Conservation (phyloP, 2,888 invertebrate species). For the Caenorhabditis becei region DNA sequence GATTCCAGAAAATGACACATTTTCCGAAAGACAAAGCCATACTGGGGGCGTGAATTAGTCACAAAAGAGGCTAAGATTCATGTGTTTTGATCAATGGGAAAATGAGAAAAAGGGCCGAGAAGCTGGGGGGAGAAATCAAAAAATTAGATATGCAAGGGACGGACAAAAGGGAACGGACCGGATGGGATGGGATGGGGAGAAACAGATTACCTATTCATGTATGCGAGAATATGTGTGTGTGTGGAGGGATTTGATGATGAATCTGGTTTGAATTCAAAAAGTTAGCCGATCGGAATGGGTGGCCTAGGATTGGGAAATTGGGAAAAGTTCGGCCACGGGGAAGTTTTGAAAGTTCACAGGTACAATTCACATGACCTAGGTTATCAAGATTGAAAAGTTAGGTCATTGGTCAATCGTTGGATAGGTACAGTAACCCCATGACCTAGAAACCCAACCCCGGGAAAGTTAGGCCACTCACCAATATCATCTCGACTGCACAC, state of each 20-base stretch:
- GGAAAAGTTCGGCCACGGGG: too few species aligned
- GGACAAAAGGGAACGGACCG: conserved; percentile 30
- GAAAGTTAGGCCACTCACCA: conserved; percentile 59
- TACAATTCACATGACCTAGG: too few species aligned
- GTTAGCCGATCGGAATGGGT: background rate
- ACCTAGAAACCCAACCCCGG: too few species aligned
- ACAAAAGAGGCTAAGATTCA: background rate
- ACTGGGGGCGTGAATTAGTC: too few species aligned
- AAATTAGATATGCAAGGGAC: conserved; percentile 27
- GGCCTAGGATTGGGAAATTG: background rate
- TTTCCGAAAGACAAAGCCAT: background rate
- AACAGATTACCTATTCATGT: conserved; percentile 6
- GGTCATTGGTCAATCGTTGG: too few species aligned
- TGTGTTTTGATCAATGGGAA: too few species aligned
- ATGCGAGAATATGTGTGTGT: background rate
- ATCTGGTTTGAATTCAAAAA: background rate
- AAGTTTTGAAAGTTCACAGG: too few species aligned
- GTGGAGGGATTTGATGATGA: background rate
- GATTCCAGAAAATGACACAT: too few species aligned
- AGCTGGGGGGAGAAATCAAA: conserved; percentile 1
- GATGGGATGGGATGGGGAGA: background rate
- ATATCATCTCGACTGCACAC: conserved; percentile 57
- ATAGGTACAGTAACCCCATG: too few species aligned
- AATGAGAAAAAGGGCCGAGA: background rate
- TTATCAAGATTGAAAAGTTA: too few species aligned